These are phyloP conservation scores for Hemaris fuciformis DNA, from an alignment of 2,888 invertebrate genomes.

Conservation along the genomic window DNA sequence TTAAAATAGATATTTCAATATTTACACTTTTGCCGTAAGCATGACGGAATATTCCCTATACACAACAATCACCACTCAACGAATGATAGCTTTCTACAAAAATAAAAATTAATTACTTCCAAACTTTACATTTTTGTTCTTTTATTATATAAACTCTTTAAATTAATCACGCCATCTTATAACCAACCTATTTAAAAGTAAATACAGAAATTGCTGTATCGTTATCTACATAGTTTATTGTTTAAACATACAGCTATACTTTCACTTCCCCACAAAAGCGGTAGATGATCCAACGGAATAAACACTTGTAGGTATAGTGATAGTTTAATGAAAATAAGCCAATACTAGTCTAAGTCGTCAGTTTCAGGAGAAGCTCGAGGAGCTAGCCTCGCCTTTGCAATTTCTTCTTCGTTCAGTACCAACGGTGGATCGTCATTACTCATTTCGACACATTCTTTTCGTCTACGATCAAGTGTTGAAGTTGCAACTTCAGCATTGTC, in stretches of 20 bases:
- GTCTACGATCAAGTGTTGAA: slow-evolving; percentile 67
- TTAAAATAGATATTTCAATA: slow-evolving; percentile 50
- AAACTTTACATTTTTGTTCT: slow-evolving; percentile 6
- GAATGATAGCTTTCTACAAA: slow-evolving; percentile 43
- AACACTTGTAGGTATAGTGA: slow-evolving; percentile 36
- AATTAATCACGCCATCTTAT: slow-evolving; percentile 5
- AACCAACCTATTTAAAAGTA: slow-evolving; percentile 14
- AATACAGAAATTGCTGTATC: background rate
- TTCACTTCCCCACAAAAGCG: slow-evolving; percentile 51
- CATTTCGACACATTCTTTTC: slow-evolving; percentile 38
- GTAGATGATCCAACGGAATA: slow-evolving; percentile 44
- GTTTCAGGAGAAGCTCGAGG: slow-evolving; percentile 61
- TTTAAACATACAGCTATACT: slow-evolving; percentile 32
- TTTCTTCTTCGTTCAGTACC: slow-evolving; percentile 23
- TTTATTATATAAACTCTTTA: background rate
- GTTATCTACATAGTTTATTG: slow-evolving; percentile 15
- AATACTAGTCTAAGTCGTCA: slow-evolving; percentile 65
- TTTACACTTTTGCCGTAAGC: slow-evolving; percentile 65
- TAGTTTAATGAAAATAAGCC: slow-evolving; percentile 44
- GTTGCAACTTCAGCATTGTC: slow-evolving; percentile 40
- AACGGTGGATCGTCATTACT: slow-evolving; percentile 45
- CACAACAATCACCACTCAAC: slow-evolving; percentile 61
- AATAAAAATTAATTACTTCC: slow-evolving; percentile 30
- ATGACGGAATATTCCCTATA: slow-evolving; percentile 62
- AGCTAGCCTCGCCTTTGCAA: slow-evolving; percentile 36